Conservation (phyloP, 1,140 invertebrate species). For the Zaprionus taronus region DNA sequence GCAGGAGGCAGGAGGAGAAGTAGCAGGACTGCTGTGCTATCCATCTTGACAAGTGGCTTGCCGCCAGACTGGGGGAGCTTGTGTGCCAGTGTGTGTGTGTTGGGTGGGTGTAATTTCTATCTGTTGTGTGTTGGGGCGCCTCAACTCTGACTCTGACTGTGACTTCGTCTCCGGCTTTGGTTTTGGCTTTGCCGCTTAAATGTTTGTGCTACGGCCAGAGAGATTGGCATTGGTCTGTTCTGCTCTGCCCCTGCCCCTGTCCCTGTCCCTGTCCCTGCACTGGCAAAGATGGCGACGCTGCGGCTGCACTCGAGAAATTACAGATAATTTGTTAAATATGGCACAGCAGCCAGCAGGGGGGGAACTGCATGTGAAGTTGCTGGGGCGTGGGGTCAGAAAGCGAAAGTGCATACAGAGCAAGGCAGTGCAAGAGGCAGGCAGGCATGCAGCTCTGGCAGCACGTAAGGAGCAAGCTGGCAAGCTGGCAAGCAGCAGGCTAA, state of each 20-base stretch:
- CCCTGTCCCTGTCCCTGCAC: neutral
- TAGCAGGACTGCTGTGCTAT: constrained; percentile 63
- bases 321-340: constrained; percentile 84
- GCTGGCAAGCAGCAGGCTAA: constrained; percentile 5
- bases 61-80: constrained; percentile 42
- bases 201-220: constrained; percentile 46
- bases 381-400: constrained; percentile 47
- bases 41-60: constrained; percentile 81
- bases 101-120: neutral
- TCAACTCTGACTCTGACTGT: constrained; percentile 3
- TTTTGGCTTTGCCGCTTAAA: constrained; percentile 44
- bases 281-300: constrained; percentile 45
- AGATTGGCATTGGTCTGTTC: constrained; percentile 39
- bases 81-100: constrained; percentile 21
- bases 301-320: constrained; percentile 77
- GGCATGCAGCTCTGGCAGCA: neutral
- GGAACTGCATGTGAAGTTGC: constrained; percentile 4
- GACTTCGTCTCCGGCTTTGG: constrained; percentile 16
- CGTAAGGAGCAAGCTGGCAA: neutral
- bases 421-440: neutral
- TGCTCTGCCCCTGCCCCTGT: neutral
- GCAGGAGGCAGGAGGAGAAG: neutral
- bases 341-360: constrained; percentile 49
- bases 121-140: constrained; percentile 1
- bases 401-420: constrained; percentile 65